A percentile compares a stretch with the other conserved stretches of the same genome.
These are phyloP conservation scores for Ophion slaviceki DNA, from an alignment of 2,888 invertebrate species.

Conservation along the genomic window DNA sequence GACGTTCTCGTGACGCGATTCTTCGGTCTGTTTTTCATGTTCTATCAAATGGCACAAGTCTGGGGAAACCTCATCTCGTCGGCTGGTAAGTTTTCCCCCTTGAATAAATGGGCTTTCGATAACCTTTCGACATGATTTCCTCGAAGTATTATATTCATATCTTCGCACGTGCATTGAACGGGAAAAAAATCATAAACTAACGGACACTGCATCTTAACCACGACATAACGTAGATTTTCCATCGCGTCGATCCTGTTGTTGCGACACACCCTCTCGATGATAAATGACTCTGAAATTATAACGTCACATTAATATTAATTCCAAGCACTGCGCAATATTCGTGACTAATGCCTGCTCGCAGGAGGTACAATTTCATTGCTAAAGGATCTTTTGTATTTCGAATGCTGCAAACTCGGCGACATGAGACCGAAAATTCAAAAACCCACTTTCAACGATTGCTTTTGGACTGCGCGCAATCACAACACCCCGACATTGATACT, in stretches of 20 bases:
- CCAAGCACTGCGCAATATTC: slow-evolving; percentile 11
- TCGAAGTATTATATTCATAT: neutral
- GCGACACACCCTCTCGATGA: slow-evolving; percentile 10
- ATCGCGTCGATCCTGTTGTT: neutral
- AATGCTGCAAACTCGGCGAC: neutral
- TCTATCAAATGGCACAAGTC: slow-evolving; percentile 97
- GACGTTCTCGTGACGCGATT: slow-evolving; percentile 95
- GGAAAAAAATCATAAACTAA: neutral
- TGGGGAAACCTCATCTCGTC: slow-evolving; percentile 97
- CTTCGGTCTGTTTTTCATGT: slow-evolving; percentile 98
- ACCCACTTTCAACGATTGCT: neutral
- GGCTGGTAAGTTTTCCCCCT: slow-evolving; percentile 85
- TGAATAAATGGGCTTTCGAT: neutral
- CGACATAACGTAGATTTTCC: neutral
- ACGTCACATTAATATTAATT: slow-evolving; percentile 26
- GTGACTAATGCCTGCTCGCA: neutral
- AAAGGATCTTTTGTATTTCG: neutral
- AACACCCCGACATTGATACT: neutral
- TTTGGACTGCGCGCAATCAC: neutral
- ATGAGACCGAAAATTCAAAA: neutral
- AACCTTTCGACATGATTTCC: neutral
- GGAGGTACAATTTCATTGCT: neutral
- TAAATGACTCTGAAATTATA: slow-evolving; percentile 29
- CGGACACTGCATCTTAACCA: neutral
- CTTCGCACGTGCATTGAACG: no score